Percentiles rank a stretch among this genome's conserved stretches.
phyloP scores from a whole-genome alignment of 2,888 invertebrate species.

The Dasypogon diadema region DNA sequence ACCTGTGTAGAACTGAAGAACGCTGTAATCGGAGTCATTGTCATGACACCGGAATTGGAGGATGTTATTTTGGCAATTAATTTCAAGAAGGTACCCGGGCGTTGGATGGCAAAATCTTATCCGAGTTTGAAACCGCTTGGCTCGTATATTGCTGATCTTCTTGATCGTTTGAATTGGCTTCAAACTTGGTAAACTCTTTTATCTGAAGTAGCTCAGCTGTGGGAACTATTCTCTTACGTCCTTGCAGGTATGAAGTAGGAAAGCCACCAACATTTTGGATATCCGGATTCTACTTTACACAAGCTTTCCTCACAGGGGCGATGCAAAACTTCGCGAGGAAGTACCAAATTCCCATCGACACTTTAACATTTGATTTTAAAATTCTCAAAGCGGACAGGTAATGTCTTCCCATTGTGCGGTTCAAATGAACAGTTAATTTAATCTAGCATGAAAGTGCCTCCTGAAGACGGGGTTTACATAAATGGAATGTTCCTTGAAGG shows the following conservation, averaged over 20 bases:
- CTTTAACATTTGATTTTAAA: slow-evolving; percentile 84
- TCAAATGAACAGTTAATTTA: slow-evolving; percentile 10
- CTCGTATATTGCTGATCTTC: slow-evolving; percentile 86
- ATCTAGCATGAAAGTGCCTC: slow-evolving; percentile 67
- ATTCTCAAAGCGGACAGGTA: slow-evolving; percentile 69
- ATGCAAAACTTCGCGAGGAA: slow-evolving; percentile 94
- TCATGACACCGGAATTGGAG: slow-evolving; percentile 87
- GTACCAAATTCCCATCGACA: slow-evolving; percentile 91
- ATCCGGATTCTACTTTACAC: slow-evolving; percentile 95
- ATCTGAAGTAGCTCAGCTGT: no score
- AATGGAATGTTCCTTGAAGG: slow-evolving; percentile 88
- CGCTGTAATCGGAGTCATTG: slow-evolving; percentile 86
- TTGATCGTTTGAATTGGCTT: slow-evolving; percentile 85
- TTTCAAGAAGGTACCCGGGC: slow-evolving; percentile 82
- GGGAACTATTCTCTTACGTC: not conserved
- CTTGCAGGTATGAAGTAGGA: slow-evolving; percentile 81
- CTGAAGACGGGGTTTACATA: slow-evolving; percentile 82
- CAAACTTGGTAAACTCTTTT: slow-evolving; percentile 72
- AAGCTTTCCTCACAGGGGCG: slow-evolving; percentile 93
- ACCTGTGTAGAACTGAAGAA: slow-evolving; percentile 79
- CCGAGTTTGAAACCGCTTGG: slow-evolving; percentile 92
- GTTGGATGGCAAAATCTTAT: slow-evolving; percentile 90
- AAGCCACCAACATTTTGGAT: slow-evolving; percentile 90
- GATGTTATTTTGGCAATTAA: slow-evolving; percentile 86
- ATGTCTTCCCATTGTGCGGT: slow-evolving; percentile 47